Evolutionary conservation across 2,113 vertebrate species (phyloP), one percentile per base, ranked within the genome.

Genomic region (Alouatta palliata): DNA sequence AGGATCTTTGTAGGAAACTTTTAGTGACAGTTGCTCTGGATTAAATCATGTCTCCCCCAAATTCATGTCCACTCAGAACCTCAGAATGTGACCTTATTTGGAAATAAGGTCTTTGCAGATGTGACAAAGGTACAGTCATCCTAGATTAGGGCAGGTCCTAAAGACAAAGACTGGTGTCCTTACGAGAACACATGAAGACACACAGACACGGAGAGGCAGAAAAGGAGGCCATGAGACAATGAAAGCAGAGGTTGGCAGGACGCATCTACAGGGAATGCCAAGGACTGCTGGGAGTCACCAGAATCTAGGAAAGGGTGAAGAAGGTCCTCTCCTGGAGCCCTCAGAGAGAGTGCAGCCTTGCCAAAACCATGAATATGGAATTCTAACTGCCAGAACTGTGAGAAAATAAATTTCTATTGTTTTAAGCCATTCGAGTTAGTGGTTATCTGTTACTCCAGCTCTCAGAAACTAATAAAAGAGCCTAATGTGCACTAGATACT

Each of bases 231-330:
- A 6, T 0, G 2, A 49, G n/a, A 54, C 1, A 5, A 49, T 1
- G 8, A 30, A n/a, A 6, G 2, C 20, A 43, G 61, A 49, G 40
- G 20, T 1, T 2, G 7, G 19, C 0, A 0, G 9, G n/a, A n/a
- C 0, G 2, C 3, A 10, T 11, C 11, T 30, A 19, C 52, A 35
- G 64, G 66, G 43, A 45, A 13, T 9, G 6, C 6, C 49, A 54
- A 23, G 13, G 25, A n/a, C 1, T 2, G 49, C 21, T 6, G 5
- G 58, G 35, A 6, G 37, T 2, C 1, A 1, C 56, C 20, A 43
- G 71, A 40, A n/a, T 32, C 37, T 21, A 52, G 45, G 52, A 43
- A 35, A 73, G 30, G 43, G 21, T 12, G 10, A 37, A 12, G 12
- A 27, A 58, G 7, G 4, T 32, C 21, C 47, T 89, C 11, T 21